Evolutionary conservation across 2,888 invertebrate species (phyloP), one percentile per base, ranked within the genome.

Genomic region (Glyphotaelius pellucidus): DNA sequence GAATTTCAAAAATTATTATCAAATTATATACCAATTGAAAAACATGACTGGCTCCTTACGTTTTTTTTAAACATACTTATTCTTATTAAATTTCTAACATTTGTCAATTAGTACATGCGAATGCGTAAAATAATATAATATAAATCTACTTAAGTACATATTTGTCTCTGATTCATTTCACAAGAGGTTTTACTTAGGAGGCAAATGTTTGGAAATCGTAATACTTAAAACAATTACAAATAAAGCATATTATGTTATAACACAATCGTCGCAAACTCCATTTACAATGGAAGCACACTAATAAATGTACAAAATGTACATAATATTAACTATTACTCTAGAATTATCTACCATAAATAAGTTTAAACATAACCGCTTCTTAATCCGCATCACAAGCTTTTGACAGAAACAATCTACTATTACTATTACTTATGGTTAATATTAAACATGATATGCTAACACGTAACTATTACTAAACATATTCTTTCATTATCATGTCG

Each of bases 271-370:
- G 87, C 52, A 52, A 52, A 67, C 87, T 67, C 87, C 90, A 90
- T 86, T 85, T 47, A 79, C 42, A 91, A 86, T 91, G 91, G 91
- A 91, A 91, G 91, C 67, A 42, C 91, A 30, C 91, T 91, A 91
- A 83, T 38, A 35, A 79, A 85, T 79, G 52, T 90, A 90, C 80
- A 38, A 85, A 52, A 31, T 90, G 30, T 90, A 90, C 90, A 90
- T 15, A 85, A 85, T 85, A 90, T 90, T 52, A 85, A 85, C 86
- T 83, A 90, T 83, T 83, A 90, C 19, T 90, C 90, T 90, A 83
- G 81, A 47, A 52, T 90, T 83, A 83, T 31, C 90, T 90, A 90
- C 83, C 38, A 90, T 83, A 90, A 90, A 83, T 90, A 90, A 90
- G 5, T 38, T 83, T 83, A 90, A 90, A 90, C 90, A 42, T 83